phyloP scores from a whole-genome alignment of 1,140 invertebrate species.

The Camponotus pennsylvanicus region DNA sequence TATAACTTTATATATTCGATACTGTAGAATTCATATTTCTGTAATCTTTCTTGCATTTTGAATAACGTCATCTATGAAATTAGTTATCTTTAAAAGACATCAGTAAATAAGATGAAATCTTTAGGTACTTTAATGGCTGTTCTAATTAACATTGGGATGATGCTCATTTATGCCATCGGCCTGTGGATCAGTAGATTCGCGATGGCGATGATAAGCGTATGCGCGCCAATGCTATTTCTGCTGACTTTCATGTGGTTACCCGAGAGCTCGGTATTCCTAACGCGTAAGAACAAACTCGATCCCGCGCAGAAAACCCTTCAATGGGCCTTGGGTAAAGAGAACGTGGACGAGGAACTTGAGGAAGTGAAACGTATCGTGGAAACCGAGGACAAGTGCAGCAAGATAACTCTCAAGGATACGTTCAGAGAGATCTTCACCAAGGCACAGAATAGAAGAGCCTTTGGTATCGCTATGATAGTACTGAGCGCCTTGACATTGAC shows the following conservation, averaged over 20 bases:
- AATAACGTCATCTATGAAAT: neutral
- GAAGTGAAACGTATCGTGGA: constrained; percentile 88
- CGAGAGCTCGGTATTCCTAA: constrained; percentile 84
- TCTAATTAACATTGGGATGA: constrained; percentile 87
- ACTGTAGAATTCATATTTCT: neutral
- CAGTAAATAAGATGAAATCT: constrained; percentile 13
- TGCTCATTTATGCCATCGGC: constrained; percentile 87
- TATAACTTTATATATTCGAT: neutral
- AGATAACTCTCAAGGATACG: constrained; percentile 74
- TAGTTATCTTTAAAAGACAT: neutral
- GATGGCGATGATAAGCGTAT: constrained; percentile 81
- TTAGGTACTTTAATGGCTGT: constrained; percentile 87
- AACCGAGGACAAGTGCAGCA: constrained; percentile 83
- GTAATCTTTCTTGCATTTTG: neutral
- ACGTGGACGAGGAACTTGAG: constrained; percentile 86
- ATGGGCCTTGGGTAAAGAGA: constrained; percentile 89
- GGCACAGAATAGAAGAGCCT: constrained; percentile 88
- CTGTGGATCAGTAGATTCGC: constrained; percentile 79
- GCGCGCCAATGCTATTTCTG: constrained; percentile 85
- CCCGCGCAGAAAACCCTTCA: constrained; percentile 87
- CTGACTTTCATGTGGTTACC: constrained; percentile 85
- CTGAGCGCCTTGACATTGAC: constrained; percentile 94
- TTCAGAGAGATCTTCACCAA: constrained; percentile 87
- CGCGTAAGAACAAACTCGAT: constrained; percentile 81
- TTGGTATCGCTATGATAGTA: constrained; percentile 91